phyloP scores from a whole-genome alignment of 2,888 invertebrate species.

The Protonemura montana region DNA sequence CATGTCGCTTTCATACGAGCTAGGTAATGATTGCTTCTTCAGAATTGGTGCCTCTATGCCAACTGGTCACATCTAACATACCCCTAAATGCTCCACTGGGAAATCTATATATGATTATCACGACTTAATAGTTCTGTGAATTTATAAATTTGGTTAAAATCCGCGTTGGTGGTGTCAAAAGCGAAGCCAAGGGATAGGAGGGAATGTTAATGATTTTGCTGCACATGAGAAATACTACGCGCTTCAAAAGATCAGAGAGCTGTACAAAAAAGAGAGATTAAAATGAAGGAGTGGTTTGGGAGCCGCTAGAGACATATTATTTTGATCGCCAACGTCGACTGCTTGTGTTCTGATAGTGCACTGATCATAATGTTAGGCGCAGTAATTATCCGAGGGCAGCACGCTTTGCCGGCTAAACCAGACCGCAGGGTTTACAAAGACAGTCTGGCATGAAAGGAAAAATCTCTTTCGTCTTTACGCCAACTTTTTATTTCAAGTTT shows the following conservation, averaged over 20 bases:
- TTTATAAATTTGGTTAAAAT: background rate
- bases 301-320: background rate
- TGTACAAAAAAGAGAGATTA: background rate
- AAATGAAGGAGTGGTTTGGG: background rate
- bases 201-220: background rate
- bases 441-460: background rate
- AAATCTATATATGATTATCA: background rate
- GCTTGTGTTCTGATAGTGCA: background rate
- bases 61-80: background rate
- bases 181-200: background rate
- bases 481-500: background rate
- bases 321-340: background rate
- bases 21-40: conserved; percentile 13
- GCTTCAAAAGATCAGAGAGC: too few species aligned
- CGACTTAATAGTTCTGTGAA: background rate
- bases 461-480: background rate
- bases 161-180: background rate
- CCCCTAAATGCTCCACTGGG: background rate
- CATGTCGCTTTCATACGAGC: background rate
- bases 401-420: background rate
- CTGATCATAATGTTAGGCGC: background rate
- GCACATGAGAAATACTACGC: too few species aligned
- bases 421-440: background rate
- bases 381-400: background rate
- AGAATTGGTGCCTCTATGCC: background rate